phyloP scores from a whole-genome alignment of 1,140 invertebrate species.

The Magallana angulata region DNA sequence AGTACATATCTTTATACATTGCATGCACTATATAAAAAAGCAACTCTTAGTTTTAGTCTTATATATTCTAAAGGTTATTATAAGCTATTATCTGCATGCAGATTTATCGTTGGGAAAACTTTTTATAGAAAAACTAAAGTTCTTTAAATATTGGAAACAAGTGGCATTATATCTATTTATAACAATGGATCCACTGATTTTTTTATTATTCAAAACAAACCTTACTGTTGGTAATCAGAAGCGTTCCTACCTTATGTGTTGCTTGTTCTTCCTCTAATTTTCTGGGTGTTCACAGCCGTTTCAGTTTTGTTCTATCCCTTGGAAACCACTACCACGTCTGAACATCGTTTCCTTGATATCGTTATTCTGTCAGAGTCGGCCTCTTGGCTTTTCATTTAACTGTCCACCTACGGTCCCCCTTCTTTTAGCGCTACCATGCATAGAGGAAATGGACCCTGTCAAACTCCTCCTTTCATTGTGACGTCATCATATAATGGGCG shows the following conservation, averaged over 20 bases:
- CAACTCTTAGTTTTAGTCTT: too few species aligned
- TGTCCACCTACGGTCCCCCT: constrained; percentile 3
- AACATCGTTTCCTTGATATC: constrained; percentile 5
- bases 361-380: not conserved
- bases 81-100: too few species aligned
- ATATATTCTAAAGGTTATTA: too few species aligned
- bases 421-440: not conserved
- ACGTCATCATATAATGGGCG: constrained; percentile 17
- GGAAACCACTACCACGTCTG: not conserved
- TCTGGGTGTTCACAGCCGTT: not conserved
- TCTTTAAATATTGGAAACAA: too few species aligned
- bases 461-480: not conserved
- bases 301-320: not conserved
- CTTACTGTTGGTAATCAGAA: not conserved
- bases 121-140: too few species aligned
- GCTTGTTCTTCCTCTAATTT: not conserved
- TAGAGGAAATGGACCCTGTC: not conserved
- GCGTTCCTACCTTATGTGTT: not conserved
- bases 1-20: too few species aligned
- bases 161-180: too few species aligned
- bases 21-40: too few species aligned
- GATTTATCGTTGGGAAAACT: too few species aligned
- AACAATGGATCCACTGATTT: too few species aligned
- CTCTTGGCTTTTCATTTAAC: constrained; percentile 4
- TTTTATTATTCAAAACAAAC: too few species aligned